Evolutionary conservation across 1,140 invertebrate species (phyloP), one percentile per base, ranked within the genome.

Genomic region (Hormaphis cornu): DNA sequence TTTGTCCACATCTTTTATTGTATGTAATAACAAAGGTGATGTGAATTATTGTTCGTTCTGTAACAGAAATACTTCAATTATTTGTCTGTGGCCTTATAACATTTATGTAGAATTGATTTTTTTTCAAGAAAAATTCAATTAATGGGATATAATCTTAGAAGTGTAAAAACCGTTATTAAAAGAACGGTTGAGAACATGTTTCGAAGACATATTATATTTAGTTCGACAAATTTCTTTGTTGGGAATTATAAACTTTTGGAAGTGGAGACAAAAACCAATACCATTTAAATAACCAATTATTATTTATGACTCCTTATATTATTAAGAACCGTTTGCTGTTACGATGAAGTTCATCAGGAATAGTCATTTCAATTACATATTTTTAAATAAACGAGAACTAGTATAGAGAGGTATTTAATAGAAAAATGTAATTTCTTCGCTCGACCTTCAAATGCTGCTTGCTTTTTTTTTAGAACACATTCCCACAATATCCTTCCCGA

Each of bases 141-240:
- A 53, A 30, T 53, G 26, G 18, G 52, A 30, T 53, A 53, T 53
- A 53, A 53, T 30, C 52, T 30, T 53, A 53, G 52, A 53, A 53
- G 52, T 53, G 26, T 53, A 30, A n/a, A n/a, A 53, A 53, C 5
- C 52, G n/a, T 53, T 53, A 28, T 28, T 8, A 20, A 18, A 18
- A 33, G 30, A 6, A 33, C 30, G 30, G 30, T 33, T 33, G 30
- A 33, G 30, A 33, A 6, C 9, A 6, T 33, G 9, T 33, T 33
- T 33, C 9, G 4, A 6, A 4, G 9, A 33, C 5, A 33, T 33
- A 33, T 33, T 9, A 33, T 33, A 33, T 6, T 6, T 33, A 33
- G 9, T 33, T 33, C 30, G 9, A 33, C 4, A 33, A n/a, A n/a
- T n/a, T n/a, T n/a, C n/a, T n/a, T 33, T 9, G 30, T 33, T 6